phyloP scores from a whole-genome alignment of 2,113 vertebrate species.

The Gulo gulo region DNA sequence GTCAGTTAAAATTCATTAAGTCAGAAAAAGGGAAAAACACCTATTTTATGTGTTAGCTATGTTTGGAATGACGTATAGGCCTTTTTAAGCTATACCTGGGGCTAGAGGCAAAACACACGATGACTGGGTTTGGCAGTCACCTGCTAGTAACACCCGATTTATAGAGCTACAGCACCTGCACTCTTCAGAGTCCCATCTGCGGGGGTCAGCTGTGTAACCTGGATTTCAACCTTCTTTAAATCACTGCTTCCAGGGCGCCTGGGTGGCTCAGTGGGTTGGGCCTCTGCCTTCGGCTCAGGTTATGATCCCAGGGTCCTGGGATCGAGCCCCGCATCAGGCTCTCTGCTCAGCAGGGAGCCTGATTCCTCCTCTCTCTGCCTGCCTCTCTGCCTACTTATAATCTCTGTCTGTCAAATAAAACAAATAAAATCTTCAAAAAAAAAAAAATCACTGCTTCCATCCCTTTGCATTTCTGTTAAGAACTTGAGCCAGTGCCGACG shows the following conservation, averaged over 20 bases:
- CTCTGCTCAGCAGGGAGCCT: no score
- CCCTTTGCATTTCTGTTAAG: neutral
- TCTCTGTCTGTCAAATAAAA: no score
- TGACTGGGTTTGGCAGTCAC: neutral
- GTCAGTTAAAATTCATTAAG: neutral
- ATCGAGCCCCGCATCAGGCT: no score
- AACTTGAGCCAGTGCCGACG: neutral
- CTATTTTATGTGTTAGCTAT: neutral
- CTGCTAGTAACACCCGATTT: neutral
- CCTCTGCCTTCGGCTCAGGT: no score
- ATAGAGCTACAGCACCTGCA: accelerated
- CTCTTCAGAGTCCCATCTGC: neutral
- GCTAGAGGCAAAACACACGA: neutral
- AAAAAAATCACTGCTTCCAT: neutral
- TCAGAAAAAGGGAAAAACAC: neutral
- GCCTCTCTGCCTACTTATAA: no score
- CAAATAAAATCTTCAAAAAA: no score
- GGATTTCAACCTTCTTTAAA: neutral
- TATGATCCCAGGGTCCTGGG: no score
- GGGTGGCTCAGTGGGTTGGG: no score
- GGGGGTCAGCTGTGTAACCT: neutral
- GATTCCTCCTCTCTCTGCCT: no score
- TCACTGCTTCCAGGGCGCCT: no score
- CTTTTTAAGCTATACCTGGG: neutral
- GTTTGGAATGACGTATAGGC: neutral